These are phyloP conservation scores for Oithona nana DNA, from an alignment of 2,888 invertebrate species.

Conservation along the genomic window DNA sequence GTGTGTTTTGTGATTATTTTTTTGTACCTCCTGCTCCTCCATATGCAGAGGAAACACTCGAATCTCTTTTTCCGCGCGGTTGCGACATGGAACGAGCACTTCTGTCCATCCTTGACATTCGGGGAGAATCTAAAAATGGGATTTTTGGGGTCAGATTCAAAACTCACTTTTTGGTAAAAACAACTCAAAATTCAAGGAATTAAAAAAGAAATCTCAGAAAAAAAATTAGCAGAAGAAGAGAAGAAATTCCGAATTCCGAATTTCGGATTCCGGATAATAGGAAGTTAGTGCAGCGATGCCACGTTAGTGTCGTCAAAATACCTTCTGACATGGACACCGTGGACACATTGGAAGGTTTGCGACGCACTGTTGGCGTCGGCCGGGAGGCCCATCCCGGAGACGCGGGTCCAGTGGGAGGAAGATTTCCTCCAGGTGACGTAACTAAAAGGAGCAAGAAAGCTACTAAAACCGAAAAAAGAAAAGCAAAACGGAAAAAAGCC, in stretches of 20 bases:
- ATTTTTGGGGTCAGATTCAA: too few species aligned
- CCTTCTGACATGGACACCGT: not conserved
- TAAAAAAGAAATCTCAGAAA: too few species aligned
- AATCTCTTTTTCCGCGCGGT: conserved; percentile 14
- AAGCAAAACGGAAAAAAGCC: not conserved
- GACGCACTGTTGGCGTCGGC: not conserved
- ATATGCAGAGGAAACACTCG: conserved; percentile 16
- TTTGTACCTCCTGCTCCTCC: conserved; percentile 4
- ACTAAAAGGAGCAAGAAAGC: too few species aligned
- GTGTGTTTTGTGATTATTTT: not conserved
- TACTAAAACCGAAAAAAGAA: too few species aligned
- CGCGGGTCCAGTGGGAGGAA: not conserved
- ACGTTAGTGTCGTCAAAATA: not conserved
- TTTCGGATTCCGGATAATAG: too few species aligned
- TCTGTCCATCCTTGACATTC: conserved; percentile 11
- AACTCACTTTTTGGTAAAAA: too few species aligned
- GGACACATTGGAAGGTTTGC: not conserved
- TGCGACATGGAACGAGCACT: conserved; percentile 2
- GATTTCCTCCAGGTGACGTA: too few species aligned
- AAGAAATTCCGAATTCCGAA: too few species aligned
- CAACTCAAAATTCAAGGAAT: too few species aligned
- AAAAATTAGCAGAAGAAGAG: too few species aligned
- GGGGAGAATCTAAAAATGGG: conserved; percentile 15
- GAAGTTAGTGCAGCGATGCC: too few species aligned
- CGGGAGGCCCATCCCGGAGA: not conserved